Evolutionary conservation across 2,113 vertebrate species (phyloP), one percentile per base, ranked within the genome.

Genomic region (Perca fluviatilis): DNA sequence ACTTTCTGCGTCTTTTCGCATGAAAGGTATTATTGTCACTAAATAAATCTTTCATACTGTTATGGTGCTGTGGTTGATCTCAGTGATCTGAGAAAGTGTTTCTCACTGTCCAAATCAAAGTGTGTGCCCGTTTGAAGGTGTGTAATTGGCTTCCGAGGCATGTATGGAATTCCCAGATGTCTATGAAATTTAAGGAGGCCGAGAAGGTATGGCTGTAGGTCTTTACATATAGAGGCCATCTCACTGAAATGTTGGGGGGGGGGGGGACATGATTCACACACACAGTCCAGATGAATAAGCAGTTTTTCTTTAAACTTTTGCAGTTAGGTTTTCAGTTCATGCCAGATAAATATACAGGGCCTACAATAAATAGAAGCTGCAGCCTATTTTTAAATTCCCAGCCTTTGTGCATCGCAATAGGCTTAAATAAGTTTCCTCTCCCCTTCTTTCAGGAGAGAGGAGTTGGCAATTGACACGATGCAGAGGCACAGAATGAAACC

Each of bases 111-210:
- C 94, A 91, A 97, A 97, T 96, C 95, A 95, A 96, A 96, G 95
- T 95, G 94, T 93, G 95, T 92, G 92, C 84, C 94, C 95, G 84
- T 97, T 97, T 97, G 97, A 97, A 98, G 97, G 97, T 98, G 97
- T 96, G 96, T 96, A 97, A 97, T 97, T 97, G 96, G 95, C 95
- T 95, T 97, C 95, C 94, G 93, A 97, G 96, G 97, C 96, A 97
- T 95, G 96, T 95, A 95, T 96, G 96, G 96, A 96, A 98, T 98
- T 97, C 96, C 97, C 97, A 98, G 97, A 97, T 98, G 97, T 96
- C 97, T 95, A 96, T 97, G 97, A 97, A 98, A 95, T 95, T 94
- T 91, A 95, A 97, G 95, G 94, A 96, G 96, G 97, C 96, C 96
- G 95, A 91, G 92, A 94, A 97, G 96, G 97, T 91, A 84, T 14